phyloP scores from a whole-genome alignment of 2,888 invertebrate species.

The Drosophila peninsularis region DNA sequence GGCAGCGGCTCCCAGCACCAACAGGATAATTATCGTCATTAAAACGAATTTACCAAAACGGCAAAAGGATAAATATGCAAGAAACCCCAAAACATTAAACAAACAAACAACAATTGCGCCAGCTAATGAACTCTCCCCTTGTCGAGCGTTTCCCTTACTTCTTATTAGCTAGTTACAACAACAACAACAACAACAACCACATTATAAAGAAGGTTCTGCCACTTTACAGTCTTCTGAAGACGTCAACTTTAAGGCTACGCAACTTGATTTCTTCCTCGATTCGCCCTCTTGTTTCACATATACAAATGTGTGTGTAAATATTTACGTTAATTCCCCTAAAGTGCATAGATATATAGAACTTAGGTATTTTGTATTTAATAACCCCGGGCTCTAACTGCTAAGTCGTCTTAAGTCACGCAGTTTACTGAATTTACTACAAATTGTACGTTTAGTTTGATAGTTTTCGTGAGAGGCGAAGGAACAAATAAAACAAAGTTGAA shows the following conservation, averaged over 20 bases:
- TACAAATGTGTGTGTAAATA: constrained; percentile 61
- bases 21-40: constrained; percentile 84
- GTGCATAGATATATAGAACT: constrained; percentile 49
- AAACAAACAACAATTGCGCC: constrained; percentile 39
- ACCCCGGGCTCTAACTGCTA: constrained; percentile 59
- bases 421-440: constrained; percentile 75
- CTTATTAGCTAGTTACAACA: constrained; percentile 32
- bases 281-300: constrained; percentile 29
- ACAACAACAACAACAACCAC: constrained; percentile 6
- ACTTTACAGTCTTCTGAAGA: constrained; percentile 80
- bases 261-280: constrained; percentile 35
- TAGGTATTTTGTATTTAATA: constrained; percentile 58
- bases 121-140: constrained; percentile 48
- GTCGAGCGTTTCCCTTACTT: too few relatives aligned
- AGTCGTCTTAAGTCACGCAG: constrained; percentile 62
- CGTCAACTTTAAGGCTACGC: constrained; percentile 59
- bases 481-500: too few relatives aligned
- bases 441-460: constrained; percentile 70
- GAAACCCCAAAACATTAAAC: constrained; percentile 7
- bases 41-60: constrained; percentile 77
- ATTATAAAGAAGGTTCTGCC: constrained; percentile 65
- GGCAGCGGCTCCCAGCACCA: constrained; percentile 72
- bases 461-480: constrained; percentile 18
- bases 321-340: constrained; percentile 64
- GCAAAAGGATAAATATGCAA: constrained; percentile 39